phyloP scores from a whole-genome alignment of 2,888 invertebrate genomes.

The Ochlodes sylvanus region DNA sequence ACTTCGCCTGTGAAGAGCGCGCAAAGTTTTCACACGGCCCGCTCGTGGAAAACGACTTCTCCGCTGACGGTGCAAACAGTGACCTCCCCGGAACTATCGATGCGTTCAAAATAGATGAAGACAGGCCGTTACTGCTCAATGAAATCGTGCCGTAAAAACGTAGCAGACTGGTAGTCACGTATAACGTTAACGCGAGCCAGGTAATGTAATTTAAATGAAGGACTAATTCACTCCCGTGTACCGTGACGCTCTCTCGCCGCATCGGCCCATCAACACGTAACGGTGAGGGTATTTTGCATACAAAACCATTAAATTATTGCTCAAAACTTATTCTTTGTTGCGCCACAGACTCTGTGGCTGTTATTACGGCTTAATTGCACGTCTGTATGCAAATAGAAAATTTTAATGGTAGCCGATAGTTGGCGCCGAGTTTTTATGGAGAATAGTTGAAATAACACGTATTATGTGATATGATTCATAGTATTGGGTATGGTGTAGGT shows the following conservation, averaged over 20 bases:
- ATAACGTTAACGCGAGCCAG: conserved; percentile 66
- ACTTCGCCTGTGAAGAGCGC: conserved; percentile 60
- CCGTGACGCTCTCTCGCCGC: conserved; percentile 80
- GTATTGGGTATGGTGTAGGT: neutral
- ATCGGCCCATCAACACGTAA: conserved; percentile 82
- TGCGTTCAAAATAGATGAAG: conserved; percentile 58
- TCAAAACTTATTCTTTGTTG: conserved; percentile 84
- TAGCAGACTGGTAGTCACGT: conserved; percentile 59
- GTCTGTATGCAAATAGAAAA: conserved; percentile 81
- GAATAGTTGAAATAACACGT: conserved; percentile 33
- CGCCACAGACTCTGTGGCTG: conserved; percentile 71
- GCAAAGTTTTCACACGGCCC: conserved; percentile 79
- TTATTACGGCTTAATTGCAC: conserved; percentile 83
- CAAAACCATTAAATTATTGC: conserved; percentile 84
- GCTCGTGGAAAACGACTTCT: conserved; percentile 62
- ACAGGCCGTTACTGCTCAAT: conserved; percentile 58
- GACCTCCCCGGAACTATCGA: conserved; percentile 60
- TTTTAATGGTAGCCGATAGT: conserved; percentile 76
- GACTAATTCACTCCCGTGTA: conserved; percentile 80
- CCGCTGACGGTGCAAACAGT: conserved; percentile 56
- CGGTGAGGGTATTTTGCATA: conserved; percentile 83
- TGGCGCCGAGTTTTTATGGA: conserved; percentile 48
- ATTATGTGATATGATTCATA: neutral
- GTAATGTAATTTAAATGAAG: conserved; percentile 83
- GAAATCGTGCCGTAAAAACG: conserved; percentile 63